Evolutionary conservation across 2,888 invertebrate species (phyloP), one percentile per base, ranked within the genome.

Genomic region (Ischnus inquisitorius): DNA sequence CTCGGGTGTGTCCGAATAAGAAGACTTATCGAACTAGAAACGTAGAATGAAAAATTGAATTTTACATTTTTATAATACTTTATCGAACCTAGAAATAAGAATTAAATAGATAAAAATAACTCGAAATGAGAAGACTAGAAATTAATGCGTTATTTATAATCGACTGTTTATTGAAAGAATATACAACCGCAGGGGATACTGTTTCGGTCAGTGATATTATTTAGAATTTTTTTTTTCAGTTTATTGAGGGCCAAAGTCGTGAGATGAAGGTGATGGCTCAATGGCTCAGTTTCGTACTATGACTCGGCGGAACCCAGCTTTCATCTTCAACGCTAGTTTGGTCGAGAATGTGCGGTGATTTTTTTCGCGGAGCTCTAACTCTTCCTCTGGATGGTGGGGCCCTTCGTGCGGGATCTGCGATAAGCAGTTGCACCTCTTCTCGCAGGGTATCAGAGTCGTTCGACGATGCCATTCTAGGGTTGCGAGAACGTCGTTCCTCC

Each of bases 321-420:
- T 76, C 28, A 4, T 22, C 0, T 1, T 4, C 48, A 12, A 10
- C 22, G 19, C 19, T 28, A 5, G n/a, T 71, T 65, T n/a, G 64
- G 6, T 12, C 64, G 0, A 6, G 19, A 3, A 1, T 6, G 14
- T 10, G 1, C 12, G 41, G 2, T 3, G 28, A 4, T 46, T 60
- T 60, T 60, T 64, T 71, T 16, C 65, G 71, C 16, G 77, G 82
- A 25, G 46, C 54, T 60, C 65, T 71, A 25, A 67, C 22, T 76
- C 67, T 71, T 19, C 46, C 65, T 14, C 72, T n/a, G 4, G 80
- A 82, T 5, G 82, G 82, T 51, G 82, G 82, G 14, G 16, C 69
- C 67, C 54, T 43, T 67, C 82, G 65, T 3, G 19, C 8, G 10
- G 82, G 82, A 67, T 82, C 82, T 1, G 14, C 39, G 8, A 65